Evolutionary conservation across 64 coral and sea anemone genomes (phyloP).

Genomic region (Platygyra sinensis): DNA sequence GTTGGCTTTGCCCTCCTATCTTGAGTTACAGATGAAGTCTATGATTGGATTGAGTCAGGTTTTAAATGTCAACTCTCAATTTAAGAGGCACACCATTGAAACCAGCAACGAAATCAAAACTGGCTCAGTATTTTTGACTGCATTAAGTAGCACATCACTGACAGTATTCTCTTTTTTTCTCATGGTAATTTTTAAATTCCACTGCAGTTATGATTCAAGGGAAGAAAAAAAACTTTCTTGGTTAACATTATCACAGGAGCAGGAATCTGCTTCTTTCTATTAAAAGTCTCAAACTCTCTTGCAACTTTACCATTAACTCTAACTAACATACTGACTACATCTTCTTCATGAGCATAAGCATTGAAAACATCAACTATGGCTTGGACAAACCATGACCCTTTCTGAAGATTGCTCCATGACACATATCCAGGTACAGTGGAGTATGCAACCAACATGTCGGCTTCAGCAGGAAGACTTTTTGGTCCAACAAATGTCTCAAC

Average conservation of each 20-base stretch:
- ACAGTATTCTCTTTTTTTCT: neutral
- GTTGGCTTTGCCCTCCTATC: too few species aligned
- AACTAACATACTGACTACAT: constrained; percentile 93
- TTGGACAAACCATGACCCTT: constrained; percentile 98
- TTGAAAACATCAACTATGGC: constrained; percentile 88
- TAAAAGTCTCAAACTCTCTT: constrained; percentile 87
- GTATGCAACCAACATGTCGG: constrained; percentile 89
- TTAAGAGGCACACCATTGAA: too few species aligned
- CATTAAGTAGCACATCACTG: neutral
- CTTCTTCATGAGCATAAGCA: constrained; percentile 68
- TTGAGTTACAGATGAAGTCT: too few species aligned
- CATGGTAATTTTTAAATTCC: too few species aligned
- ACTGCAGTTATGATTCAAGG: neutral
- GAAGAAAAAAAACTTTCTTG: constrained; percentile 94
- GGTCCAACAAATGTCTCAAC: constrained; percentile 40
- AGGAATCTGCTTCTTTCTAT: constrained; percentile 95
- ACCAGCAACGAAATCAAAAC: too few species aligned
- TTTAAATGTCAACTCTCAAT: too few species aligned
- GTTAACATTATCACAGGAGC: constrained; percentile 94
- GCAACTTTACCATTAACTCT: constrained; percentile 94
- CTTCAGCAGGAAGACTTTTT: constrained; percentile 86
- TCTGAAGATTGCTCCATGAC: constrained; percentile 85
- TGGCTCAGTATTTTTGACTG: neutral
- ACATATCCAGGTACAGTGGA: constrained; percentile 97
- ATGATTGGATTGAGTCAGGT: too few species aligned